phyloP scores from a whole-genome alignment of 2,888 invertebrate species.

The Nasonia oneida region DNA sequence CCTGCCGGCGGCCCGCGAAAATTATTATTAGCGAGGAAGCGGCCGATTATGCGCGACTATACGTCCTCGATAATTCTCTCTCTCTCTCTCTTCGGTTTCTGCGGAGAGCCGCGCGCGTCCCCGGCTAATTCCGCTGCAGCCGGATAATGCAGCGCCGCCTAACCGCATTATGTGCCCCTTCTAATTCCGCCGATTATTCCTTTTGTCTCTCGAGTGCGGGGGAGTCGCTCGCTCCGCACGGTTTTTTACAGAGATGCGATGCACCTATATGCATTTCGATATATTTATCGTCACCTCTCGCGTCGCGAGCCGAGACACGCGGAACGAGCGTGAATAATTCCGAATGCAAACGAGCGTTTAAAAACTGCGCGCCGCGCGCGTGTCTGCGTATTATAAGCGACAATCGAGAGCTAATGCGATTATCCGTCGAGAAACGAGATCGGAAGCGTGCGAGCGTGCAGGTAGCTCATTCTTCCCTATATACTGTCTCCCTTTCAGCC shows the following conservation, averaged over 20 bases:
- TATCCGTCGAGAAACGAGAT: constrained; percentile 16
- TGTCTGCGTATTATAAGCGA: neutral
- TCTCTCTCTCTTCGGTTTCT: constrained; percentile 17
- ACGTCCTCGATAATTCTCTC: constrained; percentile 17
- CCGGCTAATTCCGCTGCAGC: constrained; percentile 2
- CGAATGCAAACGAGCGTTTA: constrained; percentile 9
- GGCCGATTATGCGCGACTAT: constrained; percentile 37
- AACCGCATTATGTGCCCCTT: constrained; percentile 19
- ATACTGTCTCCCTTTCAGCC: constrained; percentile 5
- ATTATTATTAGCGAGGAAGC: constrained; percentile 54
- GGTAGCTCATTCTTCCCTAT: constrained; percentile 29
- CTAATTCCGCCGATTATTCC: constrained; percentile 20
- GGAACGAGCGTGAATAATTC: constrained; percentile 1
- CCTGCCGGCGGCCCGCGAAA: constrained; percentile 54
- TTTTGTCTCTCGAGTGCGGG: neutral
- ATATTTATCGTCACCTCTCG: neutral
- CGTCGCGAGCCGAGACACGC: neutral
- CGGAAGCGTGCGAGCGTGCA: constrained; percentile 17
- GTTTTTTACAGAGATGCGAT: neutral
- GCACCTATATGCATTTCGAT: neutral
- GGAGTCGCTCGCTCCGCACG: too few relatives aligned
- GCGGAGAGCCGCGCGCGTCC: constrained; percentile 18
- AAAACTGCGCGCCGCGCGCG: neutral
- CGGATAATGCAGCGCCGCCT: constrained; percentile 10
- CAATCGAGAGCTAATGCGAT: constrained; percentile 21